These are phyloP conservation scores for Prietella phreatophila DNA, from an alignment of 2,113 vertebrate species.

Conservation along the genomic window DNA sequence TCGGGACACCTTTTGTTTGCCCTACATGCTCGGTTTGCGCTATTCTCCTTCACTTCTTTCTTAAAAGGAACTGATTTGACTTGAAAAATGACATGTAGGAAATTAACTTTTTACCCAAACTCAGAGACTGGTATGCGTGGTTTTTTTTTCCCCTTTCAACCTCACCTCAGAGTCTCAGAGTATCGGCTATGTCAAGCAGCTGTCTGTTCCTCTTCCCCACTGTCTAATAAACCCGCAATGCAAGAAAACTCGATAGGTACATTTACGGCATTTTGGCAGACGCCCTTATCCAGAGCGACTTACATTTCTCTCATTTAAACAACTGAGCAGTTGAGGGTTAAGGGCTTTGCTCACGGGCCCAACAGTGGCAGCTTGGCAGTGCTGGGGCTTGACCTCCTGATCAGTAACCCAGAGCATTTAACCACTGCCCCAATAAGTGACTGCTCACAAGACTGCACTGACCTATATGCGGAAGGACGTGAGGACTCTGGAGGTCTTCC, in stretches of 20 bases:
- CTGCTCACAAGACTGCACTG: conserved; percentile 23
- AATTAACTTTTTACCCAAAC: neutral
- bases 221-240: conserved; percentile 38
- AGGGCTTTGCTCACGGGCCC: too few species aligned
- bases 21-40: too few species aligned
- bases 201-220: conserved; percentile 20
- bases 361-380: too few species aligned
- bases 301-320: too few species aligned
- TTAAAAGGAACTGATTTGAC: neutral
- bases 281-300: too few species aligned
- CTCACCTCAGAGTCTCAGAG: neutral
- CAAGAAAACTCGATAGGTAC: neutral
- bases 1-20: neutral
- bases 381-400: too few species aligned
- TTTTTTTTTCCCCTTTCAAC: neutral
- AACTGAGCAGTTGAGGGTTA: too few species aligned
- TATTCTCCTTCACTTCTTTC: conserved; percentile 17
- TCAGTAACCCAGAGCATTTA: too few species aligned
- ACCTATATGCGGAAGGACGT: neutral
- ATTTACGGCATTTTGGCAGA: too few species aligned
- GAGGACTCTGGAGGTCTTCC: neutral
- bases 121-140: neutral
- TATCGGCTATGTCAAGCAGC: neutral
- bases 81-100: neutral
- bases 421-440: neutral